These are phyloP conservation scores for Phodopus roborovskii DNA, from an alignment of 2,113 vertebrate genomes.

Conservation along the genomic window DNA sequence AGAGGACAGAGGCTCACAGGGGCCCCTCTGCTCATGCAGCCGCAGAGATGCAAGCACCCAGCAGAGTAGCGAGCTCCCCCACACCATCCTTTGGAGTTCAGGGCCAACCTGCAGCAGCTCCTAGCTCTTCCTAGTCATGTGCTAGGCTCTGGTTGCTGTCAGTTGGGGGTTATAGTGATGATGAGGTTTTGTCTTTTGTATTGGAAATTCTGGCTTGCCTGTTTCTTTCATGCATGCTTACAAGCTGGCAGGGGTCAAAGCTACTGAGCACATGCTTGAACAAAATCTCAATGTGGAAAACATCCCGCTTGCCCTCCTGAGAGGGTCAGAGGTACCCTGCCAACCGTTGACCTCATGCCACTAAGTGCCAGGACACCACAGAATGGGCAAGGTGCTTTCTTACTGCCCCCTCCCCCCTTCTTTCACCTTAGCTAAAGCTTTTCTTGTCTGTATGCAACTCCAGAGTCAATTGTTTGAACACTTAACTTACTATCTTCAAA, in stretches of 20 bases:
- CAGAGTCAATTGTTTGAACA: not conserved
- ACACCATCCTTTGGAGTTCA: slow-evolving; percentile 80
- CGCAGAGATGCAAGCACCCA: slow-evolving; percentile 88
- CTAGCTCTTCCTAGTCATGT: not conserved
- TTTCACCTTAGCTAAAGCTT: not conserved
- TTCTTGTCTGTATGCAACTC: not conserved
- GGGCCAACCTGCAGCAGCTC: not conserved
- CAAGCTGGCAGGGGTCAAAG: not conserved
- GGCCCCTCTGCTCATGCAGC: slow-evolving; percentile 89
- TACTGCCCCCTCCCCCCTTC: not conserved
- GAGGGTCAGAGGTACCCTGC: not conserved
- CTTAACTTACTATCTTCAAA: not conserved
- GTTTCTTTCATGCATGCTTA: not conserved
- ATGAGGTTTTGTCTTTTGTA: not conserved
- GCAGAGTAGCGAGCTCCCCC: slow-evolving; percentile 86
- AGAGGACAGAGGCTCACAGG: slow-evolving; percentile 83
- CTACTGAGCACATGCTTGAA: not conserved
- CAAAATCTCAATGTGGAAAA: not conserved
- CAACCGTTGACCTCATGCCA: not conserved
- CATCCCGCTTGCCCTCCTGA: not conserved
- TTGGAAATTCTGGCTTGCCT: slow-evolving; percentile 16
- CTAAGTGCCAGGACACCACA: slow-evolving; percentile 61
- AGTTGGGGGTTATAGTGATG: not conserved
- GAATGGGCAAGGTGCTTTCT: slow-evolving; percentile 53
- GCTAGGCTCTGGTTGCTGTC: not conserved